Evolutionary conservation across 2,888 invertebrate species (phyloP).

Genomic region (Drosophila eohydei): DNA sequence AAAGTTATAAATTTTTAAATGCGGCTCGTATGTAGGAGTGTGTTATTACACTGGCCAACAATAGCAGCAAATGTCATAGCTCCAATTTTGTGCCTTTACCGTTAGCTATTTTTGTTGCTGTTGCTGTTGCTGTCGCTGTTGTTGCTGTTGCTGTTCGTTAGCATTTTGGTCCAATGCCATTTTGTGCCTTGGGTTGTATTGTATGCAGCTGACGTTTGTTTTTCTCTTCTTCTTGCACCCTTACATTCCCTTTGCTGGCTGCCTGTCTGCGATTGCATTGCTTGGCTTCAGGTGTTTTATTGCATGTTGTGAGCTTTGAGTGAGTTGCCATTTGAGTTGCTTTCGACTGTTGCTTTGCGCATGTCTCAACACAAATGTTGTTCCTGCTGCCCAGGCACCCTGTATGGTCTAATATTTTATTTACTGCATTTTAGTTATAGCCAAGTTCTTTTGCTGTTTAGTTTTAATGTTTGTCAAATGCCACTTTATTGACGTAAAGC

Average conservation of each 20-base stretch:
- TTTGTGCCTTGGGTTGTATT: conserved; percentile 44
- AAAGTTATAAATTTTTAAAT: conserved; percentile 47
- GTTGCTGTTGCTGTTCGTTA: conserved; percentile 25
- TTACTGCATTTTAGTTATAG: conserved; percentile 2
- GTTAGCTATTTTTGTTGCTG: conserved; percentile 7
- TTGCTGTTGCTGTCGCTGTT: conserved; percentile 1
- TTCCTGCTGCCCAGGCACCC: conserved; percentile 34
- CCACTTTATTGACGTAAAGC: neutral
- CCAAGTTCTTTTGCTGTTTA: neutral
- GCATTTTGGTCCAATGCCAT: conserved; percentile 45
- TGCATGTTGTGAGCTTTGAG: conserved; percentile 53
- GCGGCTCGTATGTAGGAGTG: conserved; percentile 31
- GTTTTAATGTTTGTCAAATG: conserved; percentile 3
- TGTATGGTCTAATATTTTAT: conserved; percentile 30
- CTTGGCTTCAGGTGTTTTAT: conserved; percentile 54
- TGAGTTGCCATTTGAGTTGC: conserved; percentile 21
- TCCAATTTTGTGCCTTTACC: conserved; percentile 36
- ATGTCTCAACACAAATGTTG: conserved; percentile 36
- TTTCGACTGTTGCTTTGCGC: conserved; percentile 45
- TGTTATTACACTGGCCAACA: conserved; percentile 64
- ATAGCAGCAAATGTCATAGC: conserved; percentile 33
- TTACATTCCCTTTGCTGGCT: conserved; percentile 1
- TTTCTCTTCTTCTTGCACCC: conserved; percentile 12
- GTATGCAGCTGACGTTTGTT: conserved; percentile 68
- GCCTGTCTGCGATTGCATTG: conserved; percentile 32